Conservation (phyloP, 2,113 vertebrate species). For the Neolamprologus ventralis region DNA sequence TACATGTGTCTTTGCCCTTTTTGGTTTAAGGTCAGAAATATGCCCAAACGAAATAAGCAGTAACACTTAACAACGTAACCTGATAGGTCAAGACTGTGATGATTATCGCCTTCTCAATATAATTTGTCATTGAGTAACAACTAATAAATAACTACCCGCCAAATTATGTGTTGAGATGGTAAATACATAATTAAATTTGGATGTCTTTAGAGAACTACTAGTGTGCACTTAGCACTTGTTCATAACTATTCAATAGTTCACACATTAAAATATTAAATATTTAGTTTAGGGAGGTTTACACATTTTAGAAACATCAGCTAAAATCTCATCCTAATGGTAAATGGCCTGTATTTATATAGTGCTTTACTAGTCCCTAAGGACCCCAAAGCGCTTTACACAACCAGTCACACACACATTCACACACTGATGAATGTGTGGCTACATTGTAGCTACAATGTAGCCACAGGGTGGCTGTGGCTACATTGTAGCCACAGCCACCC, state of each 20-base stretch:
- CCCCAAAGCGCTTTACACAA: accelerated
- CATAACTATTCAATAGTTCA: neutral
- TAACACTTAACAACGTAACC: neutral
- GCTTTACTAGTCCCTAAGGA: too few species aligned
- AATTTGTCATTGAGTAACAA: neutral
- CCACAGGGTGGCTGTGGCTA: too few species aligned
- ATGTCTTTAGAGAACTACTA: neutral
- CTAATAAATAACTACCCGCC: neutral
- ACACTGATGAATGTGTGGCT: too few species aligned
- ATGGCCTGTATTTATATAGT: accelerated
- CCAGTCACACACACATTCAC: too few species aligned
- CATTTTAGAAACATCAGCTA: neutral
- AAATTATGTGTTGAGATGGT: neutral
- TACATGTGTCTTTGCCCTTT: neutral
- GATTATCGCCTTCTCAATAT: neutral
- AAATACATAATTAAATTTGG: neutral
- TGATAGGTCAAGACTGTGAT: neutral
- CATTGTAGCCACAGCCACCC: too few species aligned
- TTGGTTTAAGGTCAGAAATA: neutral
- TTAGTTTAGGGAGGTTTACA: neutral
- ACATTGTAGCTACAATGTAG: too few species aligned
- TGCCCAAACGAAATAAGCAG: neutral
- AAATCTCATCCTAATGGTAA: neutral
- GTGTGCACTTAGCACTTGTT: neutral
- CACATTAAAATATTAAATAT: neutral